Conservation (phyloP, 2,797 vertebrate genomes). For the Allobates femoralis region DNA sequence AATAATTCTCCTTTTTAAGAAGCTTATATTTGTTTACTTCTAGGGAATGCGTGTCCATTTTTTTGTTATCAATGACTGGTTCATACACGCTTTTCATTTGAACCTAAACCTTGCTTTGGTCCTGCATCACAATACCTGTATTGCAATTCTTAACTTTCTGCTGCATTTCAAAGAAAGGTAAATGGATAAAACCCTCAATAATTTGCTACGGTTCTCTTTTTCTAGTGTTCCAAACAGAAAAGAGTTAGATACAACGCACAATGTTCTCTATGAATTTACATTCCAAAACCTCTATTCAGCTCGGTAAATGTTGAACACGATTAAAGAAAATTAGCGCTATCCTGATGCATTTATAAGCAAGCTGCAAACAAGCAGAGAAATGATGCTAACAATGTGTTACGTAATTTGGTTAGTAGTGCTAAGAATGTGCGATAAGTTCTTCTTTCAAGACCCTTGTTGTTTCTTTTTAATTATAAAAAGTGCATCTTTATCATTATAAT, state of each 20-base stretch:
- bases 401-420: slow-evolving; percentile 31
- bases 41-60: not conserved
- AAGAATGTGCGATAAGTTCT: slow-evolving; percentile 32
- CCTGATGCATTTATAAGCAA: slow-evolving; percentile 14
- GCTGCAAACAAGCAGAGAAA: slow-evolving; percentile 1
- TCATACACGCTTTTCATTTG: not conserved
- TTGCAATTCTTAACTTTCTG: not conserved
- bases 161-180: slow-evolving; percentile 17
- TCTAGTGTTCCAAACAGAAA: slow-evolving; percentile 18
- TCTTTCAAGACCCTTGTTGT: slow-evolving; percentile 37
- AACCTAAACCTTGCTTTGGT: not conserved
- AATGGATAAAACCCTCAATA: slow-evolving; percentile 29
- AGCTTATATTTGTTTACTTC: not conserved
- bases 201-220: slow-evolving; percentile 18
- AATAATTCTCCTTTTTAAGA: not conserved
- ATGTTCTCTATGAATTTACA: slow-evolving; percentile 27
- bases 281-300: slow-evolving; percentile 8
- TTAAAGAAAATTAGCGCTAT: slow-evolving; percentile 33
- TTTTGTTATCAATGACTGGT: not conserved
- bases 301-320: slow-evolving; percentile 15
- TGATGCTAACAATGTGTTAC: not conserved
- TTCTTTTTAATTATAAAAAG: slow-evolving; percentile 39
- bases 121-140: not conserved
- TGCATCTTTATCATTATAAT: slow-evolving; percentile 40
- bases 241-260: slow-evolving; percentile 9